Conservation (phyloP, 2,113 vertebrate genomes). For the Anguilla japonica region DNA sequence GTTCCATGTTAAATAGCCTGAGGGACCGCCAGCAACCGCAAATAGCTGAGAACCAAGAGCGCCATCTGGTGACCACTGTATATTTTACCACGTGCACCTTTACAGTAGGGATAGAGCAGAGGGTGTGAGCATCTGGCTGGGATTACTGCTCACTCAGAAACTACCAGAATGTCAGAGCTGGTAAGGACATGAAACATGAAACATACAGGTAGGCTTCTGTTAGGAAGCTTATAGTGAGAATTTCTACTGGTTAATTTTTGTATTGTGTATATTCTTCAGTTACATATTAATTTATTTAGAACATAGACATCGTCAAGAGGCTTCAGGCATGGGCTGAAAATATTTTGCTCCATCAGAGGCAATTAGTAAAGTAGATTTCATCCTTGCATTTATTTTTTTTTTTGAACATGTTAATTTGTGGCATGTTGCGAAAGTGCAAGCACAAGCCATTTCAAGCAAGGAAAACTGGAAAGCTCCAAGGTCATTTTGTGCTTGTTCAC, state of each 20-base stretch:
- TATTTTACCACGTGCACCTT: not conserved
- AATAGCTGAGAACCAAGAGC: not conserved
- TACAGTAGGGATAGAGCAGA: not conserved
- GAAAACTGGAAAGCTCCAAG: not conserved
- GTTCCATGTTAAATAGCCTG: not conserved
- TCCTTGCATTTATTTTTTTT: not conserved
- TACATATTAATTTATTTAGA: too few relatives aligned
- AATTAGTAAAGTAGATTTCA: not conserved
- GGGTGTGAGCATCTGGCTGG: not conserved
- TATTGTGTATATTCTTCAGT: too few relatives aligned
- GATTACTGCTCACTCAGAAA: not conserved
- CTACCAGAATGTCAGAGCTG: not conserved
- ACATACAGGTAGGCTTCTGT: not conserved
- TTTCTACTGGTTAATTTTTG: too few relatives aligned
- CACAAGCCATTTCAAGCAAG: not conserved
- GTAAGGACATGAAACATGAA: not conserved
- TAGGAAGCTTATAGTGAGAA: not conserved
- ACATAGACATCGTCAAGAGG: too few relatives aligned
- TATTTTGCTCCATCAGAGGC: not conserved
- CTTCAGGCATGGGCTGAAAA: too few relatives aligned
- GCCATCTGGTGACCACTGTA: not conserved
- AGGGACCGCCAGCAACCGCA: not conserved
- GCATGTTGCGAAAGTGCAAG: not conserved
- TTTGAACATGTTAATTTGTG: not conserved
- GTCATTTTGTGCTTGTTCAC: not conserved